Percentiles rank a stretch among this genome's conserved stretches.
phyloP scores from a whole-genome alignment of 2,113 vertebrate species.

The Agapornis roseicollis region DNA sequence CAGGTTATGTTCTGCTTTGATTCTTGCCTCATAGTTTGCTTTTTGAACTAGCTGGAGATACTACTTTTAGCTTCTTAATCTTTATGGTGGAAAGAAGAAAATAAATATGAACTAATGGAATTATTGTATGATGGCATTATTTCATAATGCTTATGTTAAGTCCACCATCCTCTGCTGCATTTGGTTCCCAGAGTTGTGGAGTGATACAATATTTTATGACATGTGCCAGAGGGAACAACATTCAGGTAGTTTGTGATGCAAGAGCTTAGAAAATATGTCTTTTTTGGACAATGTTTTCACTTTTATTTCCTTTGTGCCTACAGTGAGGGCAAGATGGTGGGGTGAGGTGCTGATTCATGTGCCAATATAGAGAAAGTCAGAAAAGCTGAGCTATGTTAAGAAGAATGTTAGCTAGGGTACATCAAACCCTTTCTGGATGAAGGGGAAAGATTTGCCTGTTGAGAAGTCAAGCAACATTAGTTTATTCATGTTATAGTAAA shows the following conservation, averaged over 20 bases:
- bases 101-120: not conserved
- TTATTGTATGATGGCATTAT: not conserved
- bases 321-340: not conserved
- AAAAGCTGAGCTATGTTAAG: not conserved
- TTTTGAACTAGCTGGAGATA: not conserved
- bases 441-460: not conserved
- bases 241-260: not conserved
- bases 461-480: not conserved
- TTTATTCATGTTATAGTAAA: not conserved
- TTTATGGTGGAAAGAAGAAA: not conserved
- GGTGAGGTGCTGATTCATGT: not conserved
- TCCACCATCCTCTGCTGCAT: not conserved
- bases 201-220: not conserved
- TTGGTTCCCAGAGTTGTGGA: not conserved
- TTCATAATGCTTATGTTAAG: not conserved
- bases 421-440: not conserved
- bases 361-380: not conserved
- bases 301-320: not conserved
- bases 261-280: not conserved
- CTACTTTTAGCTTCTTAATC: not conserved
- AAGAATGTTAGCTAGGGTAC: not conserved
- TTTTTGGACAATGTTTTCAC: not conserved
- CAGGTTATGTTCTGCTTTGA: not conserved
- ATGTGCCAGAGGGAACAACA: not conserved
- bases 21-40: not conserved